Conservation (phyloP, 92 coral and sea anemone genomes). For the Hydrozoanthus gracilis region DNA sequence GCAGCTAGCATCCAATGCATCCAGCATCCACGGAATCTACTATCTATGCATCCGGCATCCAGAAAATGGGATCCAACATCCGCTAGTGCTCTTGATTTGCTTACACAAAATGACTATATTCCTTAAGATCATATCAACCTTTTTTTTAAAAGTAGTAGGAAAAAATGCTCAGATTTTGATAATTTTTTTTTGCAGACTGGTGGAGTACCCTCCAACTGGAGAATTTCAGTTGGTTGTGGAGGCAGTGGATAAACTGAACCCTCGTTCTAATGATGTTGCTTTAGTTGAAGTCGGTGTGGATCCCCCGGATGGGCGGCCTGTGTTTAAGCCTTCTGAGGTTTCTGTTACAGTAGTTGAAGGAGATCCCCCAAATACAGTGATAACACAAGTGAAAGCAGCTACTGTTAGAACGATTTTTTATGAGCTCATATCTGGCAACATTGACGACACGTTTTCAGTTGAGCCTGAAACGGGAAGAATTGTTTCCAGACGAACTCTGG, state of each 20-base stretch:
- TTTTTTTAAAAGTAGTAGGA: not conserved
- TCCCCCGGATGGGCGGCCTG: conserved; percentile 67
- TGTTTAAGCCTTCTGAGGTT: conserved; percentile 65
- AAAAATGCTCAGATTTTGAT: not conserved
- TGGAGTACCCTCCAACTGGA: conserved; percentile 49
- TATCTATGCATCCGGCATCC: too few relatives aligned
- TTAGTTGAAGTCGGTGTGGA: conserved; percentile 53
- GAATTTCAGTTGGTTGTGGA: conserved; percentile 57
- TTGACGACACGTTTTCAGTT: conserved; percentile 61
- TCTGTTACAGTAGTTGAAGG: conserved; percentile 69
- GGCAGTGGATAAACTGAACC: conserved; percentile 61
- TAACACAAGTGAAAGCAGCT: conserved; percentile 66
- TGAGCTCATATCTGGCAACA: conserved; percentile 70
- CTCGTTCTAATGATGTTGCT: conserved; percentile 54
- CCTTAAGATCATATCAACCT: not conserved
- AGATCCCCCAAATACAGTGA: conserved; percentile 60
- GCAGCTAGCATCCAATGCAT: too few relatives aligned
- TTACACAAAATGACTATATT: not conserved
- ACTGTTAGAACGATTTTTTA: conserved; percentile 65
- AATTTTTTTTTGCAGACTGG: not conserved
- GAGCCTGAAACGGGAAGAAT: conserved; percentile 78
- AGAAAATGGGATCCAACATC: too few relatives aligned
- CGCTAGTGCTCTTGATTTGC: too few relatives aligned
- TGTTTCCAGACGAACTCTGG: conserved; percentile 60
- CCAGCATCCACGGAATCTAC: too few relatives aligned